Base-by-base conservation (phyloP, 1,140 invertebrate genomes). In the Trachelipus rathkii region DNA sequence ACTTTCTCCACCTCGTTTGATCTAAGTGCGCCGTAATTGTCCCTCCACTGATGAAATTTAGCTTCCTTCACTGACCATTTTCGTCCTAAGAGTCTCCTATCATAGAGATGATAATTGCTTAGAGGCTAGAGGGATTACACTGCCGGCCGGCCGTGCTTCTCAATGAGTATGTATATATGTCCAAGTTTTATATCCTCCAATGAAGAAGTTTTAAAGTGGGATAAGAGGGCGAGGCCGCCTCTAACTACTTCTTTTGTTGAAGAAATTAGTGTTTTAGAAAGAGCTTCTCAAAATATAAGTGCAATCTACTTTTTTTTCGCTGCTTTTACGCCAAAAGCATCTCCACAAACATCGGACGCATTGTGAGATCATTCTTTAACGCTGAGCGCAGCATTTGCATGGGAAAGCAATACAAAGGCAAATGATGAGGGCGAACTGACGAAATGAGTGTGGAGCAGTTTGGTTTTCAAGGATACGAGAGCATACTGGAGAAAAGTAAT, bases 101-200 rank as follows among this genome's bases (percentile, higher is more conserved):
- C 70, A 8, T 23, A 78, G 53, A 70, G 44, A 45, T n/a, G 10
- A 60, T 70, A 77, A 74, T 70, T 45, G 72, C 67, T 60, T 24
- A 67, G 60, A 44, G 23, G 21, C 60, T 15, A 8, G 50, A 43
- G 67, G 76, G 76, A 77, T 74, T 74, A 77, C 44, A 74, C 60
- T 50, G 72, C 46, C 66, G 72, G 60, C 72, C 68, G 76, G n/a
- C 76, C 76, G 71, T 44, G 23, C 72, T 72, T 71, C 76, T 77
- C 76, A 77, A 77, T 77, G 76, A 77, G 76, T 74, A 74, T 77
- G 76, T 77, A 77, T 77, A 77, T 77, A 73, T 77, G 76, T 77
- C 71, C 72, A 71, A 77, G 76, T 77, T 77, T 77, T 77, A 73
- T 77, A 77, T 77, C 76, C 76, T 77, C 70, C 45, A 74, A 77